Percentiles rank a stretch among this genome's conserved stretches.
Evolutionary conservation across 2,888 invertebrate species (phyloP).

Genomic region (Dicyrtomina minuta): DNA sequence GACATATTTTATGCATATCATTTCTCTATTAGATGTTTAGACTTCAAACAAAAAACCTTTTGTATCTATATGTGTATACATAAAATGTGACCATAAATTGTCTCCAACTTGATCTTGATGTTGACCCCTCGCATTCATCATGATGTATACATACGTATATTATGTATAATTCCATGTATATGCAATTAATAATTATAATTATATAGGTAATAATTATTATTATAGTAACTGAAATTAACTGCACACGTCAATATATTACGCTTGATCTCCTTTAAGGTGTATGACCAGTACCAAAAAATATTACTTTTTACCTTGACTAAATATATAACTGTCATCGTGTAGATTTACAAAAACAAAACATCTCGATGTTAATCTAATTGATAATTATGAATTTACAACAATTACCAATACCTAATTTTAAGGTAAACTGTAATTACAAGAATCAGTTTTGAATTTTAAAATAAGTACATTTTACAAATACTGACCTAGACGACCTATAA

Average conservation of each 20-base stretch:
- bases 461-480: too few species aligned
- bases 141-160: neutral
- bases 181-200: neutral
- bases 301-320: neutral
- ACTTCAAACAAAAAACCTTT: neutral
- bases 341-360: neutral
- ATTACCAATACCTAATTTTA: too few species aligned
- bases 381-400: too few species aligned
- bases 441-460: too few species aligned
- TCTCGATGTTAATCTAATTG: too few species aligned
- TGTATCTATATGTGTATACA: neutral
- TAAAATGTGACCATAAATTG: neutral
- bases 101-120: too few species aligned
- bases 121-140: too few species aligned
- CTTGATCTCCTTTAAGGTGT: slow-evolving; percentile 18
- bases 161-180: neutral
- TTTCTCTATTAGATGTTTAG: too few species aligned
- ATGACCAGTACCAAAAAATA: neutral
- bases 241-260: slow-evolving; percentile 10
- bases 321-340: neutral
- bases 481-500: too few species aligned
- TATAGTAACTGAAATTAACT: neutral
- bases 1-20: slow-evolving; percentile 25
- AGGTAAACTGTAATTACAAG: too few species aligned
- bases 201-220: neutral